Evolutionary conservation across 2,113 vertebrate species (phyloP).

Genomic region (Lates calcarifer): DNA sequence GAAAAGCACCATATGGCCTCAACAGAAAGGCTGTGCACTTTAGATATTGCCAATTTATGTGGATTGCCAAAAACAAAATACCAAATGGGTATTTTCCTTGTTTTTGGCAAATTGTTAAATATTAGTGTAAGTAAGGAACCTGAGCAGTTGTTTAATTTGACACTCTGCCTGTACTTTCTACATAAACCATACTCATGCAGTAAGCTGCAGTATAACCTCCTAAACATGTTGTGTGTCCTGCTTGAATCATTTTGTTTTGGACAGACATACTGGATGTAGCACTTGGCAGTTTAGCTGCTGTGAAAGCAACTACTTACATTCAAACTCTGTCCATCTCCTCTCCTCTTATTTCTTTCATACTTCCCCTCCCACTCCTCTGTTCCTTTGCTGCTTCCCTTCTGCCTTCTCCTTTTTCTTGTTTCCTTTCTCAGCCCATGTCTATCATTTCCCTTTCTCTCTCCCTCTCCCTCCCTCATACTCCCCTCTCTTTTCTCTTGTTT

Average conservation of each 20-base stretch:
- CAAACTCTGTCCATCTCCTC: constrained; percentile 18
- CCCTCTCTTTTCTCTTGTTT: constrained; percentile 51
- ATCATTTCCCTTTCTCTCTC: constrained; percentile 30
- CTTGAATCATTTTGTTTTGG: constrained; percentile 20
- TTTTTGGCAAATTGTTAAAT: constrained; percentile 12
- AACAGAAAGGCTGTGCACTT: constrained; percentile 10
- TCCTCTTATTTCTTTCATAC: constrained; percentile 22
- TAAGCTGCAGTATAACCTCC: constrained; percentile 38
- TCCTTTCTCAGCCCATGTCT: constrained; percentile 42
- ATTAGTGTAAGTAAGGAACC: background rate
- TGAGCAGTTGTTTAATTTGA: constrained; percentile 16
- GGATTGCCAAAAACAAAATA: constrained; percentile 8
- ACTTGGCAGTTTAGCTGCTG: constrained; percentile 53
- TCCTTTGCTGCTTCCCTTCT: constrained; percentile 44
- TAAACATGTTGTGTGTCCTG: constrained; percentile 38
- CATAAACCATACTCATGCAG: constrained; percentile 2
- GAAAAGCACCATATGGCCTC: constrained; percentile 51
- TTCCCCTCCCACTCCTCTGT: constrained; percentile 19
- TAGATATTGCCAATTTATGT: background rate
- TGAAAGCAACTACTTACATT: constrained; percentile 56
- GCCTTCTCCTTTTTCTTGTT: constrained; percentile 38
- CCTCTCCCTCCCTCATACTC: constrained; percentile 7
- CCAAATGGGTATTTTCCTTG: constrained; percentile 1
- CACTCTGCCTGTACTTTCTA: constrained; percentile 11
- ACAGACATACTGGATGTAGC: constrained; percentile 7